Evolutionary conservation across 2,113 vertebrate genomes (phyloP).

Genomic region (Rhea pennata): DNA sequence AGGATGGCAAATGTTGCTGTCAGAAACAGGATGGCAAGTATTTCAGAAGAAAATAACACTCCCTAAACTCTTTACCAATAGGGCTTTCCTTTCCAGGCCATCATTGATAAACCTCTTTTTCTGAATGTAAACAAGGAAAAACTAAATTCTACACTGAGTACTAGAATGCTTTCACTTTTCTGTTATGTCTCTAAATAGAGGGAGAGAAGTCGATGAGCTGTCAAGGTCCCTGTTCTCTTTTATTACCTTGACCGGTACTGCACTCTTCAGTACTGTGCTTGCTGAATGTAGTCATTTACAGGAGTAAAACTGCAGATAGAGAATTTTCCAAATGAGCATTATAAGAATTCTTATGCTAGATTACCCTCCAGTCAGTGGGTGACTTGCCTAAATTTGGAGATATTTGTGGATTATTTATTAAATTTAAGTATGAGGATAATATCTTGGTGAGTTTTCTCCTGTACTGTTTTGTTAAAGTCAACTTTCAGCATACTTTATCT

Average conservation of each 20-base stretch:
- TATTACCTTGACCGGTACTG: neutral
- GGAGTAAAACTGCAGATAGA: neutral
- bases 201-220: neutral
- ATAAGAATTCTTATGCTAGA: neutral
- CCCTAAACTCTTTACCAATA: neutral
- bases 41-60: neutral
- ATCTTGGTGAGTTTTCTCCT: neutral
- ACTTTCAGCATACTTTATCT: neutral
- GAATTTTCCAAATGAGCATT: neutral
- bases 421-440: neutral
- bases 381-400: neutral
- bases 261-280: neutral
- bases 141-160: neutral
- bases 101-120: fast-evolving
- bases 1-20: neutral
- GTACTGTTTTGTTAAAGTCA: neutral
- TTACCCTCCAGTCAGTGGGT: neutral
- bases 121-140: neutral
- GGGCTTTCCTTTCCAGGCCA: neutral
- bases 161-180: neutral
- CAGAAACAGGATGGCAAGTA: neutral
- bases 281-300: neutral
- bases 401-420: neutral
- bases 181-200: neutral
- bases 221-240: fast-evolving